Evolutionary conservation across 2,113 vertebrate species (phyloP).

Genomic region (crab-eating macaque (Macaca fascicularis)): T2T-MFA8v1.1 NC_088395.1:43305001-43305500

Average conservation of each 20-base stretch:
- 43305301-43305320: background rate
- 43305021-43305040: background rate
- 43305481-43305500: background rate
- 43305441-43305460: background rate
- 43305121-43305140: background rate
- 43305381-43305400: background rate
- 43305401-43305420: background rate
- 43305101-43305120: background rate
- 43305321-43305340: background rate
- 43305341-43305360: background rate
- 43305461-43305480: background rate
- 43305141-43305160: background rate
- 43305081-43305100: background rate
- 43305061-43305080: background rate
- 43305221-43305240: background rate
- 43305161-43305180: background rate
- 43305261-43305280: background rate
- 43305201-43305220: background rate
- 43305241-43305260: background rate
- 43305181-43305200: background rate
- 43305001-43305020: background rate
- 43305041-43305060: background rate
- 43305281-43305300: background rate
- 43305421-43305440: background rate
- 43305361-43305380: background rate